Base-by-base conservation (phyloP, 2,797 vertebrate genomes). In the Microctenopoma stevenorrisi region DNA sequence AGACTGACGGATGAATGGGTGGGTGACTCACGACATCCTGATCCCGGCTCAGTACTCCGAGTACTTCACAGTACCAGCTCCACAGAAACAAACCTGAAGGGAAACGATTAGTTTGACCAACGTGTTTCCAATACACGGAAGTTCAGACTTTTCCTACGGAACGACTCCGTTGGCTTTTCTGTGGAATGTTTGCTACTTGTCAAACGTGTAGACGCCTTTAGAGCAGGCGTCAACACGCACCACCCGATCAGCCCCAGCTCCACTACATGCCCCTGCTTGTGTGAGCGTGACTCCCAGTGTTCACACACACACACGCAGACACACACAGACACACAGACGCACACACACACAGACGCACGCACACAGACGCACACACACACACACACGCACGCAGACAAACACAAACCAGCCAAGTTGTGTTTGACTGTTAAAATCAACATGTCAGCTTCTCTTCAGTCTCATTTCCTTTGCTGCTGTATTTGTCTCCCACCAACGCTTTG, bases 381-480 rank as follows among this genome's bases (percentile, higher is more conserved):
- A 18, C 18, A 18, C 18, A 18, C 18, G 18, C 18, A 18, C 18
- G 18, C 18, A 18, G 18, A 18, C 18, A 18, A n/a, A n/a, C n/a
- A n/a, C n/a, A n/a, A n/a, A 51, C 43, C 0, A n/a, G 16, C 57
- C 72, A 33, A 72, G 9, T 81, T 76, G 66, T 80, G 81, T 88
- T 84, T 88, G 79, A 69, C 82, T 86, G 88, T 84, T 70, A 89
- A 68, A 83, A 88, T 86, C 82, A 77, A 86, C 87, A 83, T 72
- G 78, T 80, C 79, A 22, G 58, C n/a, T 69, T 38, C 72, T 61
- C 67, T 79, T 74, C 16, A 2, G 22, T 75, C 71, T 87, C 82
- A 56, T 90, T 87, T 85, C 87, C 85, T 81, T n/a, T 1, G 40
- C 62, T 22, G 74, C 76, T 86, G 79, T 82, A 44, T 87, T 90